A percentile compares a stretch with the other conserved stretches of the same genome.
These are phyloP conservation scores for Pelagia noctiluca DNA, from an alignment of 30 jellyfish, hydroid and myxozoan genomes.

Conservation along the genomic window DNA sequence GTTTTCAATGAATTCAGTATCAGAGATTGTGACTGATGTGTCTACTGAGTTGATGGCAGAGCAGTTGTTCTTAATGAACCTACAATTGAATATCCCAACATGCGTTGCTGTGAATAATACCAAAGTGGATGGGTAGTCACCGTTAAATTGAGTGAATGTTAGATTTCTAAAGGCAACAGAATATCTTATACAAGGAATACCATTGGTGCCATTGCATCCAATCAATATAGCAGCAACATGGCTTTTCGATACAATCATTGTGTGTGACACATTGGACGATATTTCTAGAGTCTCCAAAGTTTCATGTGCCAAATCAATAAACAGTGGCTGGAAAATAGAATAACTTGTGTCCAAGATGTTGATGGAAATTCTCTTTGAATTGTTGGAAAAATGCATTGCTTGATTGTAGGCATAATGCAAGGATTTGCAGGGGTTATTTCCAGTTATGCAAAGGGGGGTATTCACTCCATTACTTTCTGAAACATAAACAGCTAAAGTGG, in stretches of 20 bases:
- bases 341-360: conserved; percentile 35
- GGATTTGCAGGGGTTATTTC: conserved; percentile 42
- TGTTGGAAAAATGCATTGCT: conserved; percentile 16
- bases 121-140: conserved; percentile 60
- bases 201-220: conserved; percentile 53
- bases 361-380: conserved; percentile 2
- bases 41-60: conserved; percentile 81
- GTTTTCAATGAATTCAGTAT: conserved; percentile 44
- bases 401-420: conserved; percentile 63
- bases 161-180: conserved; percentile 36
- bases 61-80: conserved; percentile 59
- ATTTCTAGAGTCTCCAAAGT: not conserved
- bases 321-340: conserved; percentile 29
- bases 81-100: conserved; percentile 27
- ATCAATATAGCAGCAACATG: conserved; percentile 41
- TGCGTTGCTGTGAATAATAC: conserved; percentile 41
- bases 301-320: conserved; percentile 23
- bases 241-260: conserved; percentile 31
- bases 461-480: not conserved
- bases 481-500: not conserved
- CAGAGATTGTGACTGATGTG: conserved; percentile 35
- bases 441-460: not conserved
- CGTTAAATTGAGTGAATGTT: conserved; percentile 48
- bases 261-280: not conserved
- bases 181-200: conserved; percentile 31